phyloP scores from a whole-genome alignment of 2,888 invertebrate genomes.

The Mythimna pallens region DNA sequence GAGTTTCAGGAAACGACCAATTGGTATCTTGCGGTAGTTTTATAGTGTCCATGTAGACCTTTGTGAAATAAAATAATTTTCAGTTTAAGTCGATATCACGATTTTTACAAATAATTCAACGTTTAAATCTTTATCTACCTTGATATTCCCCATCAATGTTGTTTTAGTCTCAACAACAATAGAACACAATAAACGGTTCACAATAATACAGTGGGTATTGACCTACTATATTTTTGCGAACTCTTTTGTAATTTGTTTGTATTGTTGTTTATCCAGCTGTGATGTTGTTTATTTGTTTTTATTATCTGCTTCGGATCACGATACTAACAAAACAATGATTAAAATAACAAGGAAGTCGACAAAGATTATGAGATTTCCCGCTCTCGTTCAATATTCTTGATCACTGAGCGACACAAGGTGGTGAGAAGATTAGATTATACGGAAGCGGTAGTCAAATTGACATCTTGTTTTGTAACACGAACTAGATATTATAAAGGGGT shows the following conservation, averaged over 20 bases:
- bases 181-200: too few species aligned
- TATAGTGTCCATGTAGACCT: too few species aligned
- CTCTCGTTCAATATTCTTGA: slow-evolving; percentile 26
- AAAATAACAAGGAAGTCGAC: slow-evolving; percentile 25
- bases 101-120: neutral
- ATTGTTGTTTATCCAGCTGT: neutral
- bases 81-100: too few species aligned
- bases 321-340: slow-evolving; percentile 5
- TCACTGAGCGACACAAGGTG: neutral
- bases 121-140: neutral
- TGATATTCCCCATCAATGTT: too few species aligned
- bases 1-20: too few species aligned
- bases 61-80: too few species aligned
- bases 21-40: too few species aligned
- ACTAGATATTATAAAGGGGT: neutral
- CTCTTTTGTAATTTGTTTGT: neutral
- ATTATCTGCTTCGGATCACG: neutral
- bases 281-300: neutral
- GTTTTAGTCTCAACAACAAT: too few species aligned
- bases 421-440: neutral
- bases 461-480: slow-evolving; percentile 27
- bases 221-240: too few species aligned
- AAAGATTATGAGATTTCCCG: slow-evolving; percentile 9
- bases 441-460: slow-evolving; percentile 35
- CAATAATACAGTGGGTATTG: too few species aligned